These are phyloP conservation scores for Muscicapa striata DNA, from an alignment of 2,797 vertebrate genomes.

Conservation along the genomic window DNA sequence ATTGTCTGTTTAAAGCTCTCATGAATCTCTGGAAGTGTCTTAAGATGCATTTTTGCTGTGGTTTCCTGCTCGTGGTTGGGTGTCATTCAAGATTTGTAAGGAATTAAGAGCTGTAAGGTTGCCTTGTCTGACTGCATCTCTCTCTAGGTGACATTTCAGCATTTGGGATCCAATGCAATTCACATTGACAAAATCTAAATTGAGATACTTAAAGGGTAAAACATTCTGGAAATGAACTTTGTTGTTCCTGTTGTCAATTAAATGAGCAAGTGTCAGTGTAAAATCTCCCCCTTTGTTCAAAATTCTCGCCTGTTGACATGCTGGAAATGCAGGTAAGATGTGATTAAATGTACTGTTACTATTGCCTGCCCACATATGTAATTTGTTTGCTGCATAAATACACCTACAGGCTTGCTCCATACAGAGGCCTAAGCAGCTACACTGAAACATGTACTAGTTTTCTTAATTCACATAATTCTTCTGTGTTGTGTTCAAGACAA, in stretches of 20 bases:
- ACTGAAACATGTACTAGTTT: background rate
- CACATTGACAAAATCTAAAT: background rate
- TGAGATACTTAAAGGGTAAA: background rate
- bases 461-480: background rate
- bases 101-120: background rate
- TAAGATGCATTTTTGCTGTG: background rate
- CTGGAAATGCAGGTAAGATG: background rate
- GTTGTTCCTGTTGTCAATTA: background rate
- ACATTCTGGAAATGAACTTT: background rate
- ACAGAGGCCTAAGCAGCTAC: background rate
- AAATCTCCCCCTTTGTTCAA: background rate
- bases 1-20: background rate
- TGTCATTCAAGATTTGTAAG: background rate
- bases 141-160: background rate
- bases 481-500: background rate
- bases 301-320: background rate
- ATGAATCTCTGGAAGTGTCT: background rate
- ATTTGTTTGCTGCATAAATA: background rate
- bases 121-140: background rate
- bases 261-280: background rate
- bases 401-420: background rate
- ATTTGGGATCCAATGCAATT: background rate
- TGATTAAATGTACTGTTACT: background rate
- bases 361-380: background rate
- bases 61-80: background rate